Percentiles rank a stretch among this genome's conserved stretches.
phyloP scores from a whole-genome alignment of 2,797 vertebrate species.

The Thaleichthys pacificus region DNA sequence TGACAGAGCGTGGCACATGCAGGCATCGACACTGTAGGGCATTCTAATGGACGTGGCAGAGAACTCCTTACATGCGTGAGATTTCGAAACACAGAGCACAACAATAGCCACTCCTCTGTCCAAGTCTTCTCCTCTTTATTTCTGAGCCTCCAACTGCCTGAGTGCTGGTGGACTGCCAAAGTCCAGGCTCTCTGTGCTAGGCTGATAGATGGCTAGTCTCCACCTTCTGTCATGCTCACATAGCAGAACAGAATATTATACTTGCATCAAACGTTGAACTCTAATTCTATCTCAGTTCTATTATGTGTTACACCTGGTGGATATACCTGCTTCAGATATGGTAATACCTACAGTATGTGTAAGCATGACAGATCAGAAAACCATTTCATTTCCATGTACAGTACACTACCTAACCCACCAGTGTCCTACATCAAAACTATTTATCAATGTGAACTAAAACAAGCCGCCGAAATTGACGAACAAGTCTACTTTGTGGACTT shows the following conservation, averaged over 20 bases:
- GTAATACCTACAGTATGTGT: neutral
- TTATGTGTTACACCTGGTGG: neutral
- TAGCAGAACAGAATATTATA: neutral
- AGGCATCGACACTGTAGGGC: too few species aligned
- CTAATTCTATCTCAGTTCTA: neutral
- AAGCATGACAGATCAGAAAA: neutral
- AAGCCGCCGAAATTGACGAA: neutral
- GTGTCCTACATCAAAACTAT: neutral
- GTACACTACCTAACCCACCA: neutral
- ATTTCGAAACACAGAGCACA: too few species aligned
- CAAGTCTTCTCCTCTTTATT: too few species aligned
- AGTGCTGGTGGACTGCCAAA: too few species aligned
- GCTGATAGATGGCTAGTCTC: neutral
- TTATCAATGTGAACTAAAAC: neutral
- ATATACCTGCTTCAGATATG: neutral
- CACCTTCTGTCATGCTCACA: slow-evolving; percentile 3
- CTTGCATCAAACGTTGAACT: too few species aligned
- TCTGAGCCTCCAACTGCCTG: too few species aligned
- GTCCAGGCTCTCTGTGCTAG: too few species aligned
- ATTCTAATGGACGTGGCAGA: too few species aligned
- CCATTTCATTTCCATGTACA: neutral
- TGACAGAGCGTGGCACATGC: neutral
- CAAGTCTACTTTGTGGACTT: neutral
- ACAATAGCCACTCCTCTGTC: too few species aligned
- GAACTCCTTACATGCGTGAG: too few species aligned